Conservation (phyloP, 2,888 invertebrate genomes). For the Diabrotica balteata region DNA sequence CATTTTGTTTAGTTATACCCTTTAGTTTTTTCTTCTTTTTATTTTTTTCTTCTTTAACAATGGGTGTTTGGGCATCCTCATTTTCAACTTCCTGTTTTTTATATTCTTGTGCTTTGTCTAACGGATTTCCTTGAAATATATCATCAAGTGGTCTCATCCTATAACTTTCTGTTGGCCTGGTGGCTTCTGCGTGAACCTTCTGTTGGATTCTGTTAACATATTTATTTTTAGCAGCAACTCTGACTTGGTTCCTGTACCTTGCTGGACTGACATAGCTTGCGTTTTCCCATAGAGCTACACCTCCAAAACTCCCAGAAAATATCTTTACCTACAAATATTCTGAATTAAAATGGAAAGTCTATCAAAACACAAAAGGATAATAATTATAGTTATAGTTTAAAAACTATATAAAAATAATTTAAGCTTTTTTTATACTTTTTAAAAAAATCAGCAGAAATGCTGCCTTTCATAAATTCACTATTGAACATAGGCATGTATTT, state of each 20-base stretch:
- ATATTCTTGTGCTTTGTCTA: slow-evolving; percentile 64
- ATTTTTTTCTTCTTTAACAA: not conserved
- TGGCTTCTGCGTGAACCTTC: slow-evolving; percentile 76
- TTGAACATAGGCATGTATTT: too few species aligned
- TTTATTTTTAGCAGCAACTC: slow-evolving; percentile 57
- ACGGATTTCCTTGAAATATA: slow-evolving; percentile 71
- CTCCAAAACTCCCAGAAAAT: slow-evolving; percentile 94
- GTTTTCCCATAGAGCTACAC: slow-evolving; percentile 92
- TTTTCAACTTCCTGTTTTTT: slow-evolving; percentile 11
- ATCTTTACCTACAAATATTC: slow-evolving; percentile 78
- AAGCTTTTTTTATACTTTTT: too few species aligned
- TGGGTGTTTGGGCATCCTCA: not conserved
- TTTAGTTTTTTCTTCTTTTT: slow-evolving; percentile 15
- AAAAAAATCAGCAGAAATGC: too few species aligned
- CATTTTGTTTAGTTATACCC: slow-evolving; percentile 1
- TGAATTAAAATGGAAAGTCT: too few species aligned
- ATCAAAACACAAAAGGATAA: too few species aligned
- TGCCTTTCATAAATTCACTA: too few species aligned
- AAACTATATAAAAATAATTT: too few species aligned
- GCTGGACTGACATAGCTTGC: slow-evolving; percentile 90
- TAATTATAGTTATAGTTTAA: too few species aligned
- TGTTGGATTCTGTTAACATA: slow-evolving; percentile 83
- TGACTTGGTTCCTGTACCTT: slow-evolving; percentile 73
- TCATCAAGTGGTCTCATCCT: slow-evolving; percentile 76
- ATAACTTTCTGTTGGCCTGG: slow-evolving; percentile 76